Conservation (phyloP, 2,113 vertebrate species). For the Synchiropus splendidus region DNA sequence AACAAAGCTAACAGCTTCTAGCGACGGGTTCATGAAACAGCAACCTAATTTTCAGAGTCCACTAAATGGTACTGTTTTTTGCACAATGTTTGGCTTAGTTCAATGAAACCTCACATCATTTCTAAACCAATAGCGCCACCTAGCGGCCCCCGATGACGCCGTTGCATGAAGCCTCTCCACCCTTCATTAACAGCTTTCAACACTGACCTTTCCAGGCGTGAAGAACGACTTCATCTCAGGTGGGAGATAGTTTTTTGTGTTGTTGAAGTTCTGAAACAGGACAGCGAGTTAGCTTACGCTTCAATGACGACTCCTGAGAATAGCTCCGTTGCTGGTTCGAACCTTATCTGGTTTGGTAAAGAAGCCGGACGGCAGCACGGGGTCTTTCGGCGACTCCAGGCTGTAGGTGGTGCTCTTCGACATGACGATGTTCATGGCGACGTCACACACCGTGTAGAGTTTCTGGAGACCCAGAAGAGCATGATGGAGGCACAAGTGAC, state of each 20-base stretch:
- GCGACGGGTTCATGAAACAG: too few species aligned
- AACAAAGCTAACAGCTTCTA: not conserved
- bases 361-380: constrained; percentile 85
- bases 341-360: constrained; percentile 99
- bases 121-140: too few species aligned
- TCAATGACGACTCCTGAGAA: not conserved
- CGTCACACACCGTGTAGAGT: constrained; percentile 95
- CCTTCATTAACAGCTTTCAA: not conserved
- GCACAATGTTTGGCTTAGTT: too few species aligned
- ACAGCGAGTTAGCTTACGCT: not conserved
- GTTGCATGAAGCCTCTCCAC: too few species aligned
- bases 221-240: constrained; percentile 97
- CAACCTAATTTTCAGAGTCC: not conserved
- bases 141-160: too few species aligned
- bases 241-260: constrained; percentile 97
- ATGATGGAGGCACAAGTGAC: not conserved
- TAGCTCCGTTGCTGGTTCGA: not conserved
- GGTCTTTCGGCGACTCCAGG: constrained; percentile 97
- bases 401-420: constrained; percentile 98
- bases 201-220: constrained; percentile 87
- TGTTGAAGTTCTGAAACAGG: constrained; percentile 86
- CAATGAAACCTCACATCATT: too few species aligned
- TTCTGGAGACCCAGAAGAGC: constrained; percentile 67
- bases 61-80: too few species aligned
- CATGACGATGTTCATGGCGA: constrained; percentile 98